These are phyloP conservation scores for Silurus asotus DNA, from an alignment of 2,113 vertebrate genomes.

Conservation along the genomic window DNA sequence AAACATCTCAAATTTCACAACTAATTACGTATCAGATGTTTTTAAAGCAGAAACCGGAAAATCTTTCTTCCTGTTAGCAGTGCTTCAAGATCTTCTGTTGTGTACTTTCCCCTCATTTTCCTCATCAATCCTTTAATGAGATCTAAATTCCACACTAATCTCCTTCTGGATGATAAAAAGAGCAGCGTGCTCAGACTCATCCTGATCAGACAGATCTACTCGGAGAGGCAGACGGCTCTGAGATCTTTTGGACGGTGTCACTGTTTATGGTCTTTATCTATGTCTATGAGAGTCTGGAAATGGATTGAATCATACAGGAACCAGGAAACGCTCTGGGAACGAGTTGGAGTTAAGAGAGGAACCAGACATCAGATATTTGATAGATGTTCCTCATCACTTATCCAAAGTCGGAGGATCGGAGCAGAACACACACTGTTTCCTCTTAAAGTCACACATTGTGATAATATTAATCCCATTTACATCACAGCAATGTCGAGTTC, in stretches of 20 bases:
- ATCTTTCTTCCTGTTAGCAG: not conserved
- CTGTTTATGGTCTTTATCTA: not conserved
- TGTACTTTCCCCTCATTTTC: not conserved
- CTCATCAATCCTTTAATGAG: not conserved
- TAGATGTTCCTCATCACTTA: not conserved
- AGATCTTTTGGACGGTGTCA: not conserved
- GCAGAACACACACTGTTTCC: not conserved
- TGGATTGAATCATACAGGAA: not conserved
- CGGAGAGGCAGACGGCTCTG: not conserved
- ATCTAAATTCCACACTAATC: constrained; percentile 1
- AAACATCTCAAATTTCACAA: not conserved
- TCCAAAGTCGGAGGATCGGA: not conserved
- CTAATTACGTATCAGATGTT: not conserved
- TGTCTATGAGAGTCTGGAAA: not conserved
- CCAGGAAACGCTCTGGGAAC: not conserved
- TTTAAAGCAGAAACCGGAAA: not conserved
- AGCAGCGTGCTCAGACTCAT: not conserved
- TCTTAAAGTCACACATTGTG: not conserved
- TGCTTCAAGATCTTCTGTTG: not conserved
- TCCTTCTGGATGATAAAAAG: not conserved
- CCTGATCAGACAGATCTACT: not conserved
- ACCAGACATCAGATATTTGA: not conserved
- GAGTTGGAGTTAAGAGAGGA: not conserved
- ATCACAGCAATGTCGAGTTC: not conserved
- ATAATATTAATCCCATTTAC: not conserved